phyloP scores from a whole-genome alignment of 1,140 invertebrate species.

The Saccostrea glomerata region DNA sequence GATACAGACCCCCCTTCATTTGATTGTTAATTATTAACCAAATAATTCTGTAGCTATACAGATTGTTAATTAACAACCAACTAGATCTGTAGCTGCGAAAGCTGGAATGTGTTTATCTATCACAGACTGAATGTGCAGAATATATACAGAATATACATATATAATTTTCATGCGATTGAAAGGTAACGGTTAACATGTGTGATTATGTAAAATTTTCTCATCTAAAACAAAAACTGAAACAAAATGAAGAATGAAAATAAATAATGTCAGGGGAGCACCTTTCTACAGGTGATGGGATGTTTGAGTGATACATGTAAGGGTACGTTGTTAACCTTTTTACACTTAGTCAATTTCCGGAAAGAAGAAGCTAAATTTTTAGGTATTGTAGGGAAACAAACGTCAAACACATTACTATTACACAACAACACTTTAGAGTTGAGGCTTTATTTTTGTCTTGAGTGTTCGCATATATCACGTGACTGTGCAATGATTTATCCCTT shows the following conservation, averaged over 20 bases:
- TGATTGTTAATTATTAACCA: background rate
- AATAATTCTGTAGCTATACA: background rate
- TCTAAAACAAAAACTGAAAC: background rate
- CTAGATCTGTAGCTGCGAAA: background rate
- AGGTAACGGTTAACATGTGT: background rate
- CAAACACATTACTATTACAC: background rate
- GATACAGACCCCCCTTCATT: too few species aligned
- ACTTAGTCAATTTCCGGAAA: background rate
- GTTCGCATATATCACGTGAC: slow-evolving; percentile 6
- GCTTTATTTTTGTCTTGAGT: background rate
- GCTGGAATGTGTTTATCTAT: background rate
- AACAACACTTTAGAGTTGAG: background rate
- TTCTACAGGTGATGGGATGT: background rate
- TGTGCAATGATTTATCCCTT: background rate
- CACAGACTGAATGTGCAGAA: background rate
- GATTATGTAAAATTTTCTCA: background rate
- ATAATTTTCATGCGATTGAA: background rate
- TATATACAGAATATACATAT: background rate
- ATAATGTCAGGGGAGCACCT: background rate
- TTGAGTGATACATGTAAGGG: background rate
- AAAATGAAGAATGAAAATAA: background rate
- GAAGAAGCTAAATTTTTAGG: background rate
- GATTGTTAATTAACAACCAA: background rate
- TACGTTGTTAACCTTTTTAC: background rate
- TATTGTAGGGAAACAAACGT: background rate